These are phyloP conservation scores for Orthosia cruda DNA, from an alignment of 2,888 invertebrate species.

Conservation along the genomic window DNA sequence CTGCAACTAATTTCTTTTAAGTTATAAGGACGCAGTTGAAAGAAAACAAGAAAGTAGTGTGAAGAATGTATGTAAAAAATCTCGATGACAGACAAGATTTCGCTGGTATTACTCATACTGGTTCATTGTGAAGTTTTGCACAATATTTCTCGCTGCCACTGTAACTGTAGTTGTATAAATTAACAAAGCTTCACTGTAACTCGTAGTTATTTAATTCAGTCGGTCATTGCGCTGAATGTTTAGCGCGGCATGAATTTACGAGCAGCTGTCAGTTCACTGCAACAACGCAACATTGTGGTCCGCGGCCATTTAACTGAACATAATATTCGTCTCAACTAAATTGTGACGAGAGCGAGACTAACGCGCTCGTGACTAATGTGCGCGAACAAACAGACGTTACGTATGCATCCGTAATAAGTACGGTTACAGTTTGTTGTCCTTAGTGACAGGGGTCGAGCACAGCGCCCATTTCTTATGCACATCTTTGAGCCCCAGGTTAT, in stretches of 20 bases:
- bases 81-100: no score
- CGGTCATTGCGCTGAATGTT: slow-evolving; percentile 36
- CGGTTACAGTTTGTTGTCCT: slow-evolving; percentile 21
- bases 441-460: slow-evolving; percentile 29
- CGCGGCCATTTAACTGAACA: slow-evolving; percentile 20
- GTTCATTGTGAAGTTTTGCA: neutral
- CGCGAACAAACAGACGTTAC: neutral
- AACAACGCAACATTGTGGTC: slow-evolving; percentile 18
- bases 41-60: no score
- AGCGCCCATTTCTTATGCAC: slow-evolving; percentile 4
- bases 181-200: neutral
- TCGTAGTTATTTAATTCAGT: slow-evolving; percentile 30
- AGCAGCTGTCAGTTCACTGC: slow-evolving; percentile 32
- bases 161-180: neutral
- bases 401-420: slow-evolving; percentile 25
- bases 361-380: slow-evolving; percentile 13
- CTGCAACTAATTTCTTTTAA: neutral
- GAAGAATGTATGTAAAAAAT: no score
- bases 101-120: neutral
- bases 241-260: slow-evolving; percentile 45
- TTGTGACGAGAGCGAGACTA: neutral
- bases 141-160: neutral
- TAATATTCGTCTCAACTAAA: slow-evolving; percentile 28
- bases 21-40: no score
- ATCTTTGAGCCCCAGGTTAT: slow-evolving; percentile 10